These are phyloP conservation scores for Sturmia bella DNA, from an alignment of 2,888 invertebrate species.

Conservation along the genomic window DNA sequence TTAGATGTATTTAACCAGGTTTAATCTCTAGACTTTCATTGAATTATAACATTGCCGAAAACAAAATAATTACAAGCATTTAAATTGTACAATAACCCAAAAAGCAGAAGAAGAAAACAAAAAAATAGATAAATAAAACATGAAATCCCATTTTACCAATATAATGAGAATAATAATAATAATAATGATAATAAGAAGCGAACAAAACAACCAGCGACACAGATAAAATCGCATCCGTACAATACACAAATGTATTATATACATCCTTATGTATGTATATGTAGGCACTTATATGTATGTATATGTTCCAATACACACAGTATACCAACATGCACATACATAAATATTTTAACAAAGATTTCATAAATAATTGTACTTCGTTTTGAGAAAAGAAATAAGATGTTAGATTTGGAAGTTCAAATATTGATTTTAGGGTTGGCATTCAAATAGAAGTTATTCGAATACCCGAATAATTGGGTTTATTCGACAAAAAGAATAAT, in stretches of 20 bases:
- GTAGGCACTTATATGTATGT: too few relatives aligned
- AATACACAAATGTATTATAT: neutral
- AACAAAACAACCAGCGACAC: slow-evolving; percentile 30
- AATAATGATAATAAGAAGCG: slow-evolving; percentile 26
- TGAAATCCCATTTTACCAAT: slow-evolving; percentile 63
- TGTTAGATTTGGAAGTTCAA: slow-evolving; percentile 7
- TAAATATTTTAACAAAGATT: slow-evolving; percentile 22
- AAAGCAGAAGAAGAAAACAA: slow-evolving; percentile 19
- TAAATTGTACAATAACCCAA: slow-evolving; percentile 60
- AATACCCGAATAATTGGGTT: too few relatives aligned
- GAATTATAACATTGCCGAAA: slow-evolving; percentile 42
- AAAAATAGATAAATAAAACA: slow-evolving; percentile 13
- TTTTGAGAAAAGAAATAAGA: slow-evolving; percentile 12
- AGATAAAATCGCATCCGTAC: slow-evolving; percentile 22
- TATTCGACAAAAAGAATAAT: too few relatives aligned
- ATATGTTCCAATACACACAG: too few relatives aligned
- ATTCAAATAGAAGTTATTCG: neutral
- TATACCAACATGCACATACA: slow-evolving; percentile 1
- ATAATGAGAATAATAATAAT: slow-evolving; percentile 51
- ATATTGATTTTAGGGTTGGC: neutral
- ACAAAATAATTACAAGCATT: slow-evolving; percentile 62
- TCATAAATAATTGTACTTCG: slow-evolving; percentile 13
- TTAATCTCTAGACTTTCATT: slow-evolving; percentile 63
- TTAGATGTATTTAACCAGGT: slow-evolving; percentile 43
- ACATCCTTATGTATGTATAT: too few relatives aligned